Evolutionary conservation across 2,888 invertebrate genomes (phyloP).

Genomic region (Cetonia aurata): DNA sequence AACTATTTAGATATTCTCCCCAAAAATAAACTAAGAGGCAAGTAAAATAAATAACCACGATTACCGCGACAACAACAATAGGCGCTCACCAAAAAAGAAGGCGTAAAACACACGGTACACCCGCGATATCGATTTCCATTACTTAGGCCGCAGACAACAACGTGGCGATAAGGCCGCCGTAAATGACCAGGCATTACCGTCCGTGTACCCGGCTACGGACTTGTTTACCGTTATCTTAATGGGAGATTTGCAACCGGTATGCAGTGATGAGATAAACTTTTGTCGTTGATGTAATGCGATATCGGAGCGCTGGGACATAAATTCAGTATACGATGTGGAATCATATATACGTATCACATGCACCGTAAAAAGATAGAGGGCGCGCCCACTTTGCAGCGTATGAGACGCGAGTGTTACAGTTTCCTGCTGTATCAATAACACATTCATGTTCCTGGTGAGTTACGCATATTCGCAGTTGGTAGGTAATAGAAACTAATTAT

Average conservation of each 20-base stretch:
- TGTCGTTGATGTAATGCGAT: slow-evolving; percentile 34
- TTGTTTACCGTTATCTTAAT: slow-evolving; percentile 39
- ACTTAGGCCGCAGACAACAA: neutral
- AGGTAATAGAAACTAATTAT: slow-evolving; percentile 29
- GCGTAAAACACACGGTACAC: too few relatives aligned
- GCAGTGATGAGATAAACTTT: slow-evolving; percentile 35
- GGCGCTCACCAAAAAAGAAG: too few relatives aligned
- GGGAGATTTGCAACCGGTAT: slow-evolving; percentile 38
- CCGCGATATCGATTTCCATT: slow-evolving; percentile 17
- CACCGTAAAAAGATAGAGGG: neutral
- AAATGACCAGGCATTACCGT: slow-evolving; percentile 36
- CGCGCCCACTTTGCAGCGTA: slow-evolving; percentile 5
- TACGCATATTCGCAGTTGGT: slow-evolving; percentile 10
- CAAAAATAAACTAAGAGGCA: too few relatives aligned
- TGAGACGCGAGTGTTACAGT: slow-evolving; percentile 9
- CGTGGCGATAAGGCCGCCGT: slow-evolving; percentile 16
- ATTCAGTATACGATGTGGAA: slow-evolving; percentile 12
- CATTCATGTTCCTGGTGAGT: neutral
- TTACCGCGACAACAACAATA: too few relatives aligned
- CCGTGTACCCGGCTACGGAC: slow-evolving; percentile 19
- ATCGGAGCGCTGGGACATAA: slow-evolving; percentile 21
- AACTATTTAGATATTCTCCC: too few relatives aligned
- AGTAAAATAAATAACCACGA: too few relatives aligned
- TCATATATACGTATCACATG: neutral
- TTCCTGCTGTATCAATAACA: slow-evolving; percentile 24